Evolutionary conservation across 2,888 invertebrate genomes (phyloP).

Genomic region (Rotaria sp.): DNA sequence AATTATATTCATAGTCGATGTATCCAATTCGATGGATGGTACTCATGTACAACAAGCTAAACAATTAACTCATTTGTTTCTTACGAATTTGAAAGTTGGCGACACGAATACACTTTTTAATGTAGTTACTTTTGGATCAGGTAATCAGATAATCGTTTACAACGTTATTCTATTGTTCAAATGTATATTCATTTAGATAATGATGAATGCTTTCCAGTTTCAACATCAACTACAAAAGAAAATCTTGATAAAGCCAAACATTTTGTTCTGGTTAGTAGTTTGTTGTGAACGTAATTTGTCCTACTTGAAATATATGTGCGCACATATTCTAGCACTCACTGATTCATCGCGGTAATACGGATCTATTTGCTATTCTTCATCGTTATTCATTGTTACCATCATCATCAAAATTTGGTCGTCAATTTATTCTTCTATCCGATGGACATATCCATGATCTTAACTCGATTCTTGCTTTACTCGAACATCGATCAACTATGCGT

Average conservation of each 20-base stretch:
- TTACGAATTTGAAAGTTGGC: not conserved
- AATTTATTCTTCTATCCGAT: conserved; percentile 4
- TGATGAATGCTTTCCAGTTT: conserved; percentile 22
- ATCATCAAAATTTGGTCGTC: not conserved
- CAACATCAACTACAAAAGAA: not conserved
- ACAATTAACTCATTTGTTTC: not conserved
- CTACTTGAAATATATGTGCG: too few species aligned
- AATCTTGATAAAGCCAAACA: conserved; percentile 21
- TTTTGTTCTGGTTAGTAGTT: not conserved
- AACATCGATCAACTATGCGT: not conserved
- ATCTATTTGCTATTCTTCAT: not conserved
- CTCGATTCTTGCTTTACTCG: not conserved
- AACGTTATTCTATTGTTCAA: too few species aligned
- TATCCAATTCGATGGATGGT: conserved; percentile 56
- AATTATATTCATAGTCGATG: conserved; percentile 53
- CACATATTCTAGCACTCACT: not conserved
- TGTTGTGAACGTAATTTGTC: too few species aligned
- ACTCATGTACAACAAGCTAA: conserved; percentile 42
- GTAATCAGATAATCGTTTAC: not conserved
- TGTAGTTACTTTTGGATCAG: conserved; percentile 7
- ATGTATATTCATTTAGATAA: not conserved
- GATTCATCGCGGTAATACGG: conserved; percentile 15
- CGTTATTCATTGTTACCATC: conserved; percentile 13
- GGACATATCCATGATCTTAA: conserved; percentile 15
- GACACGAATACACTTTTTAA: not conserved